Conservation (phyloP, 2,888 invertebrate species). For the Limenitis camilla region DNA sequence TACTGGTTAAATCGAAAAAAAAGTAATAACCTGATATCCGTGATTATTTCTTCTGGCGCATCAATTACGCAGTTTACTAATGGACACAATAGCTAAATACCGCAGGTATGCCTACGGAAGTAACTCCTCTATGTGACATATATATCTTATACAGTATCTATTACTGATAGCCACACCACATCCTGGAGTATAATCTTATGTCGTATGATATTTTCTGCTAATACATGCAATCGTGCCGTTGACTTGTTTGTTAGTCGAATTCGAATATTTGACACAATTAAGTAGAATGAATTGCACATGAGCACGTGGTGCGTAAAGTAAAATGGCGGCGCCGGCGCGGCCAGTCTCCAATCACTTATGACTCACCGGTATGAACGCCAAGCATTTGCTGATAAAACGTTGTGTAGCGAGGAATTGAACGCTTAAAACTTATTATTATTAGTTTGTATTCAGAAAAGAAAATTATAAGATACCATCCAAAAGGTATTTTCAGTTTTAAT, state of each 20-base stretch:
- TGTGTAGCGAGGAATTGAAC: constrained; percentile 13
- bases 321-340: constrained; percentile 58
- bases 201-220: not conserved
- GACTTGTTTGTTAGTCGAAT: not conserved
- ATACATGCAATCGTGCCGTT: not conserved
- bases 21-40: too few species aligned
- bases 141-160: not conserved
- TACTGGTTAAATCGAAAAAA: too few species aligned
- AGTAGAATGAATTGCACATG: constrained; percentile 26
- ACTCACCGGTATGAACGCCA: constrained; percentile 31
- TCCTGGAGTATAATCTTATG: not conserved
- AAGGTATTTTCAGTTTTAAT: too few species aligned
- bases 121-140: not conserved
- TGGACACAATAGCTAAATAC: constrained; percentile 57
- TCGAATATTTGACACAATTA: constrained; percentile 1
- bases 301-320: constrained; percentile 66
- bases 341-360: constrained; percentile 23
- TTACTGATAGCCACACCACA: not conserved
- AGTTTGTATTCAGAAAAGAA: too few species aligned
- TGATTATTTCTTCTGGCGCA: constrained; percentile 12
- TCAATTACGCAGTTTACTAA: constrained; percentile 29
- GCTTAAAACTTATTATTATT: not conserved
- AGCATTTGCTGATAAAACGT: constrained; percentile 31
- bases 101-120: constrained; percentile 45
- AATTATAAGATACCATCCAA: too few species aligned